Evolutionary conservation across 2,888 invertebrate genomes (phyloP), one percentile per base, ranked within the genome.

Genomic region (Cheilosia scutellata): DNA sequence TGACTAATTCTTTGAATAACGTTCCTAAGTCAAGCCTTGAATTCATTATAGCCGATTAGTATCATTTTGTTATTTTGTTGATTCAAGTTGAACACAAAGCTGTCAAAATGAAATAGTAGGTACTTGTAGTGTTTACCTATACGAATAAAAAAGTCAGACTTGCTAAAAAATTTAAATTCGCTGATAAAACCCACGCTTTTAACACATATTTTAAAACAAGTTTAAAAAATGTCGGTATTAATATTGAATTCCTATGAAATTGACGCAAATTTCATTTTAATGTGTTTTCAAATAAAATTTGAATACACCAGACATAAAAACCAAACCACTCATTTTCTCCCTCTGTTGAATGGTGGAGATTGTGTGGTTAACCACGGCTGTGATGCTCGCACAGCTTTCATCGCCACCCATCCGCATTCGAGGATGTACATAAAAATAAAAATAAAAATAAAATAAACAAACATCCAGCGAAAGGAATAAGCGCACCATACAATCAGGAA

Each of bases 221-320:
- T 20, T 29, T 47, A 53, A 55, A 62, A 49, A 20, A 62, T 70
- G 44, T 16, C 37, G 62, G 44, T 62, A 71, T 78, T 71, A 78
- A 78, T 78, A 78, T 78, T 78, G 70, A 71, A 78, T 71, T 78
- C 37, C 63, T 63, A 31, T 57, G 71, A 71, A 78, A 78, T 78
- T 70, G 47, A 53, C 60, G 37, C 40, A 62, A 70, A 78, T 71
- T 78, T 70, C 29, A 55, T 62, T 78, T 78, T 71, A 63, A 78
- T 78, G 63, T 40, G 55, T 78, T 71, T 71, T 40, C 55, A 63
- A 57, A 78, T 78, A 78, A 58, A 74, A 68, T 78, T 70, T 68
- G 68, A 70, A 70, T 70, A 63, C n/a, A 63, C 31, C 55, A 55
- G 25, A 16, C 78, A 63, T 78, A 70, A 78, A 78, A 70, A 44